Conservation (phyloP, 2,113 vertebrate species). For the Gobius niger region DNA sequence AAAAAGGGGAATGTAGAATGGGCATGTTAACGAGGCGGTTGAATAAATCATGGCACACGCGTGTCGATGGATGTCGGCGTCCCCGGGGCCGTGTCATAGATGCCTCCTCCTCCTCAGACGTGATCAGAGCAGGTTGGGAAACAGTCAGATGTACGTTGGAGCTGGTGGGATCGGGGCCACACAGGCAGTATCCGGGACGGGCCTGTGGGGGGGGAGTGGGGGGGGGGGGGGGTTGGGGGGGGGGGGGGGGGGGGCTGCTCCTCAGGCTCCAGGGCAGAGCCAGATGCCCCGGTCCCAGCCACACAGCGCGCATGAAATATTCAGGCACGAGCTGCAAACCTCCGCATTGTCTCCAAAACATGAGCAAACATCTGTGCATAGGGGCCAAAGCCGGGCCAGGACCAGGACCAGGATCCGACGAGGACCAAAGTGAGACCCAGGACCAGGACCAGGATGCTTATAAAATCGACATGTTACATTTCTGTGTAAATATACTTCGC, state of each 20-base stretch:
- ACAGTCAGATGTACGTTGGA: constrained; percentile 62
- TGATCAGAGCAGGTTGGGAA: constrained; percentile 47
- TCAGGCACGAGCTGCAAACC: constrained; percentile 66
- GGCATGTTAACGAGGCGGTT: too few relatives aligned
- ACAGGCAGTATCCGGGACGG: constrained; percentile 68
- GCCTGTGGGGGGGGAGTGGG: not conserved
- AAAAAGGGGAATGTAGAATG: too few relatives aligned
- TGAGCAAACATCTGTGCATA: constrained; percentile 47
- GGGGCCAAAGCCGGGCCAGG: not conserved
- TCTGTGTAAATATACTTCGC: too few relatives aligned
- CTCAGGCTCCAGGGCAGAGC: constrained; percentile 48
- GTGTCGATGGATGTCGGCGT: too few relatives aligned
- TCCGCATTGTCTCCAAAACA: constrained; percentile 70
- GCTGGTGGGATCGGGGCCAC: constrained; percentile 41
- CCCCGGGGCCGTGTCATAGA: too few relatives aligned
- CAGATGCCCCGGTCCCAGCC: constrained; percentile 67
- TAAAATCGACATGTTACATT: too few relatives aligned
- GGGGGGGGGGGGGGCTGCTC: not conserved
- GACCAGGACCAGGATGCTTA: too few relatives aligned
- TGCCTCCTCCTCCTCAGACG: not conserved
- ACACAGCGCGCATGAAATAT: constrained; percentile 67
- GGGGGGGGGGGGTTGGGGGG: constrained; percentile 1
- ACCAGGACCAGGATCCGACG: not conserved
- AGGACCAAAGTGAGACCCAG: not conserved
- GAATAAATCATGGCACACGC: too few relatives aligned